Percentiles rank a stretch among this genome's conserved stretches.
These are phyloP conservation scores for Hycleus phaleratus DNA, from an alignment of 1,140 invertebrate genomes.

Conservation along the genomic window DNA sequence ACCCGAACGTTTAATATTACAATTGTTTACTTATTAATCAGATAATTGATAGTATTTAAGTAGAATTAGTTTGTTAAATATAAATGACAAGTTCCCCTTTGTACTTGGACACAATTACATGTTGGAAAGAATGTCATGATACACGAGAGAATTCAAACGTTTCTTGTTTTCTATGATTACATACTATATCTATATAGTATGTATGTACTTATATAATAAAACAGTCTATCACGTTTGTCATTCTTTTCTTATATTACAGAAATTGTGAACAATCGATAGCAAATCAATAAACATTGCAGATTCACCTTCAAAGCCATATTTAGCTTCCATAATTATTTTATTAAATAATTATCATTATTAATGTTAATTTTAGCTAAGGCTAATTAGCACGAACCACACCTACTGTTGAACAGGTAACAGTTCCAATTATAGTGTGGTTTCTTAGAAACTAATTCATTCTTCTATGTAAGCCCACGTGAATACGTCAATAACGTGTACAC, in stretches of 20 bases:
- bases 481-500: no score
- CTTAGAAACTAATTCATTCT: no score
- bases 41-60: background rate
- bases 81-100: constrained; percentile 13
- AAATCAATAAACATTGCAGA: no score
- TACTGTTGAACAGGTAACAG: no score
- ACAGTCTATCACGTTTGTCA: constrained; percentile 11
- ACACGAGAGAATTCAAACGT: constrained; percentile 10
- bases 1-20: background rate
- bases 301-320: no score
- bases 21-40: background rate
- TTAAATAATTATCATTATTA: no score
- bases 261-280: background rate
- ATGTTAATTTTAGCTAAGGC: no score
- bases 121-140: constrained; percentile 14
- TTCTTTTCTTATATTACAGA: constrained; percentile 13
- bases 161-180: constrained; percentile 7
- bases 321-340: no score
- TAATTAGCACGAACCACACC: no score
- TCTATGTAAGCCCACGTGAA: no score
- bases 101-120: constrained; percentile 13
- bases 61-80: constrained; percentile 9
- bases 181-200: no score
- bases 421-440: no score
- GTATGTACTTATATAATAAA: background rate